Percentiles rank a stretch among this genome's conserved stretches.
phyloP scores from a whole-genome alignment of 2,797 vertebrate genomes.

The Cynopterus sphinx region DNA sequence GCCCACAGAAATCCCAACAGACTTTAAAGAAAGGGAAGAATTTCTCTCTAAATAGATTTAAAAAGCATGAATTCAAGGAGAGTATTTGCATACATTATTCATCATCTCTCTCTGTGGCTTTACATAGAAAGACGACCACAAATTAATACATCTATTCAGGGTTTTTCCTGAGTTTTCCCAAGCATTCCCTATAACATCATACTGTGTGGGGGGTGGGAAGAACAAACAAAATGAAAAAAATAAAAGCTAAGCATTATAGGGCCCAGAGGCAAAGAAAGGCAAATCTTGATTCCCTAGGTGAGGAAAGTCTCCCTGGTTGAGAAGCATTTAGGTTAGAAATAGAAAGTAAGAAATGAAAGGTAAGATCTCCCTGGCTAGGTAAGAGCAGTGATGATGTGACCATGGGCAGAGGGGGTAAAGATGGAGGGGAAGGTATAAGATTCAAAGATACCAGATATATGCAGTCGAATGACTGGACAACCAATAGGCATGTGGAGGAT shows the following conservation, averaged over 20 bases:
- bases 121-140: neutral
- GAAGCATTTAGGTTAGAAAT: neutral
- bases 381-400: neutral
- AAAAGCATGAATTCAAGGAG: neutral
- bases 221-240: neutral
- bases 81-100: conserved; percentile 4
- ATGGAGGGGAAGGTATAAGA: neutral
- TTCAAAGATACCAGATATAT: neutral
- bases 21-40: neutral
- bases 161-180: conserved; percentile 33
- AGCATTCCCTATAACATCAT: neutral
- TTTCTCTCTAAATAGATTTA: conserved; percentile 23
- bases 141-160: neutral
- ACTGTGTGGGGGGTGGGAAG: neutral
- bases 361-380: neutral
- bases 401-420: neutral
- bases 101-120: neutral
- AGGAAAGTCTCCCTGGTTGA: neutral
- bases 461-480: neutral
- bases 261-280: neutral
- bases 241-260: neutral
- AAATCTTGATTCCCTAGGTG: neutral
- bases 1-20: conserved; percentile 21
- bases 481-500: neutral
- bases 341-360: neutral